Base-by-base conservation (phyloP, 2,797 vertebrate genomes). In the Tapirus indicus region DNA sequence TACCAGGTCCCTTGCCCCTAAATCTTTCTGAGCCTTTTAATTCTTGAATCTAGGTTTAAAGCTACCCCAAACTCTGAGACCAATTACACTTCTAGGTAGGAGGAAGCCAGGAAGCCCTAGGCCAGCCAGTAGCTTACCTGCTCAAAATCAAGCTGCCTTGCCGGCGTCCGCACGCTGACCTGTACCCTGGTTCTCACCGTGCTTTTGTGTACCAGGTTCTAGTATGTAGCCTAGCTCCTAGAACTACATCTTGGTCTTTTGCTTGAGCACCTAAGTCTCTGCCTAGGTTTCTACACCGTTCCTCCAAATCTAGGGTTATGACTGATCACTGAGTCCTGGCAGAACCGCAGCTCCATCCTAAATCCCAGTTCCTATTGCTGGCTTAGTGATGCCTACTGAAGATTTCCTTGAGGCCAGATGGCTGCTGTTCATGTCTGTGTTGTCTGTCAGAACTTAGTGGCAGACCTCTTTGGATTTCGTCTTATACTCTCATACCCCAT, bases 21-120 rank as follows among this genome's bases (percentile, higher is more conserved):
- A 86, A 62, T 52, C 20, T 94, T 95, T 90, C 68, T 82, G 52
- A 64, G 78, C n/a, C 68, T 91, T 96, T 95, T 91, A 88, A 93
- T 25, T 84, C 41, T 91, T 6, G 5, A 71, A 88, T 88, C 5
- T 82, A 77, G 38, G 17, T 93, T 84, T 23, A 91, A 35, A 79
- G 21, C 35, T 83, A 69, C 16, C 6, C 29, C 23, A 92, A 41
- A 56, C 66, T 64, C 78, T 62, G 44, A 83, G 49, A 35, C 66
- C 54, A 84, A 54, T 72, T 82, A 77, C 80, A 47, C 13, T 88
- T 27, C 23, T 41, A 79, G 32, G 32, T 18, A 92, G 27, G 23
- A 84, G 44, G 49, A 95, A 94, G n/a, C 74, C 72, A 78, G 38
- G 74, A 56, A 93, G 14, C 11, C 16, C 11, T 58, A 60, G 21